These are phyloP conservation scores for Eupleurogrammus muticus DNA, from an alignment of 2,797 vertebrate species.

Conservation along the genomic window DNA sequence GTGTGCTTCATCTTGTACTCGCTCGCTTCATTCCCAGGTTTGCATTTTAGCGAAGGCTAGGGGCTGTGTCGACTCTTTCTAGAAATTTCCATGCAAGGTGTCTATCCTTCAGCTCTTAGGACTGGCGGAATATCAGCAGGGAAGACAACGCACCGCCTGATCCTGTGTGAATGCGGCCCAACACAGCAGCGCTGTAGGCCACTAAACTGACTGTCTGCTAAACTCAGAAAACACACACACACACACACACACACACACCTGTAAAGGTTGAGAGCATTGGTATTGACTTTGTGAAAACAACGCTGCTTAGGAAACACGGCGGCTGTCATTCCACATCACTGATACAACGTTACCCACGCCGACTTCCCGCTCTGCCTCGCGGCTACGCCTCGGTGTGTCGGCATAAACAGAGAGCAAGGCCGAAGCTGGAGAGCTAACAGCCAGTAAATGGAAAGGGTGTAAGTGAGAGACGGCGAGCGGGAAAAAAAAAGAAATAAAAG, in stretches of 20 bases:
- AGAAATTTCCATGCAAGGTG: too few relatives aligned
- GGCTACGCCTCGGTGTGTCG: slow-evolving; percentile 34
- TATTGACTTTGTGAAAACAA: slow-evolving; percentile 17
- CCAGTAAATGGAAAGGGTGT: slow-evolving; percentile 37
- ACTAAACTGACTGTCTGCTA: slow-evolving; percentile 11
- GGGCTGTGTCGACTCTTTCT: too few relatives aligned
- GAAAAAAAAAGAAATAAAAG: slow-evolving; percentile 30
- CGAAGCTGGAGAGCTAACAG: slow-evolving; percentile 36
- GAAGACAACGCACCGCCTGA: too few relatives aligned
- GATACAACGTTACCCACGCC: slow-evolving; percentile 3
- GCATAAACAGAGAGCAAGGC: slow-evolving; percentile 42
- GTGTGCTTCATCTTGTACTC: too few relatives aligned
- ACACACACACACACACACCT: slow-evolving; percentile 2
- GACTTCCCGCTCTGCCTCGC: slow-evolving; percentile 14
- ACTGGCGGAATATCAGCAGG: too few relatives aligned
- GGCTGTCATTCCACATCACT: slow-evolving; percentile 29
- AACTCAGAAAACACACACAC: slow-evolving; percentile 4
- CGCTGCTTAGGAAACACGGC: slow-evolving; percentile 6
- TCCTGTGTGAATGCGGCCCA: not conserved
- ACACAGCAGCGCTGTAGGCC: slow-evolving; percentile 5
- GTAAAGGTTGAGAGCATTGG: slow-evolving; percentile 4
- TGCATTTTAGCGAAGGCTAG: too few relatives aligned
- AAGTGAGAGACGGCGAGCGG: slow-evolving; percentile 24
- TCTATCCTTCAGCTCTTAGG: too few relatives aligned
- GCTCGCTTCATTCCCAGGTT: too few relatives aligned